Evolutionary conservation across 2,888 invertebrate genomes (phyloP), one percentile per base, ranked within the genome.

Genomic region (Amblyjoppa fuscipennis): DNA sequence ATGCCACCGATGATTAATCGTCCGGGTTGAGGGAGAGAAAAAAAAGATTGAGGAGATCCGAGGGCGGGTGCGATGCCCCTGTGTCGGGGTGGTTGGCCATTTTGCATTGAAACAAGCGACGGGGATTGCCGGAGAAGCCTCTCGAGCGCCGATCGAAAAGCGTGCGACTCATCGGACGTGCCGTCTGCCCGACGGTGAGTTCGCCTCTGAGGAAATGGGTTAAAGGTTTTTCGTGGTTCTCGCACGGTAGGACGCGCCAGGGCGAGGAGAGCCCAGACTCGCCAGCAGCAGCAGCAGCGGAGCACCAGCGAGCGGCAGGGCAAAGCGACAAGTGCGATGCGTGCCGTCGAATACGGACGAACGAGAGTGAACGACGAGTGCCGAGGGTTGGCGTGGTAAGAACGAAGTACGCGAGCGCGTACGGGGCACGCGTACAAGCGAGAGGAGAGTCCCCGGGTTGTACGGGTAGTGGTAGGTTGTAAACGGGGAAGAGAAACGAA

Each of bases 261-360:
- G 84, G 80, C 71, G 51, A 34, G 16, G 3, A 34, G 75, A 70
- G 76, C 59, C 6, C 6, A 5, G 34, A 34, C 25, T 6, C 11
- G 20, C 59, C 28, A 79, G 49, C 66, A 74, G 73, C 68, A 74
- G 73, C 68, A 66, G 25, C 20, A n/a, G 51, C 61, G 6, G 75
- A 69, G 76, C 59, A 25, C 45, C 64, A 66, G 66, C 45, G 49
- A 76, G 68, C 69, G 20, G 49, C 25, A 49, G 45, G 87, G 75
- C 81, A 81, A 76, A 85, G 88, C 81, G 85, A 87, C 85, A 88
- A 81, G 75, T 84, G 83, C 81, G 66, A 83, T 66, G 75, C 79
- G 76, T 77, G 66, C 53, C 20, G 53, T 59, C 73, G 66, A 49
- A 81, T 76, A 71, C 38, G 61, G 71, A 41, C 11, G 41, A 51